phyloP scores from a whole-genome alignment of 1,140 invertebrate species.

The Caerostris darwini region DNA sequence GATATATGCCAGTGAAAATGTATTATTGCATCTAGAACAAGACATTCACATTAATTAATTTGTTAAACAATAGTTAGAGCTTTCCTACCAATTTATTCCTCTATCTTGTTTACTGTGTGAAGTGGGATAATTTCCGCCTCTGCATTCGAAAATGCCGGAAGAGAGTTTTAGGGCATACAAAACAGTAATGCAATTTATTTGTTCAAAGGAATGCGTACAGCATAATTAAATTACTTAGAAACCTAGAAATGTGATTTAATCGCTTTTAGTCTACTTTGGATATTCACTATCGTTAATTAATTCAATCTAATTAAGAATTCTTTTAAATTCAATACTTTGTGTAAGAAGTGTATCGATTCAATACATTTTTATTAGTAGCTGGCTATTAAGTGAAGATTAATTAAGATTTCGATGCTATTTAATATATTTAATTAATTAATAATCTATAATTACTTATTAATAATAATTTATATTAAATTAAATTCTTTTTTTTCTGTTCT shows the following conservation, averaged over 20 bases:
- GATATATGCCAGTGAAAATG: too few relatives aligned
- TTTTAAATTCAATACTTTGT: not conserved
- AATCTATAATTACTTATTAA: too few relatives aligned
- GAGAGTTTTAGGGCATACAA: not conserved
- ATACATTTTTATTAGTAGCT: not conserved
- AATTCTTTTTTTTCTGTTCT: too few relatives aligned
- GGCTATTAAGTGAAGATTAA: not conserved
- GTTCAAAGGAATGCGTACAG: not conserved
- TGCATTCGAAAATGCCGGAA: not conserved
- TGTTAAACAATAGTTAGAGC: too few relatives aligned
- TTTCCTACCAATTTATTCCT: too few relatives aligned
- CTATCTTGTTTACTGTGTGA: too few relatives aligned
- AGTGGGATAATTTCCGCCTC: too few relatives aligned
- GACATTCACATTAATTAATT: too few relatives aligned
- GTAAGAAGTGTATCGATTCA: not conserved
- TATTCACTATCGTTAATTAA: not conserved
- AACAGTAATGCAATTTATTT: not conserved
- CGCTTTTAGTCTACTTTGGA: not conserved
- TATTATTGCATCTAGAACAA: too few relatives aligned
- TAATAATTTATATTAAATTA: too few relatives aligned
- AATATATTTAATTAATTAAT: too few relatives aligned
- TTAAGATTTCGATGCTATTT: not conserved
- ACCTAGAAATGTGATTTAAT: not conserved
- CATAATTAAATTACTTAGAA: not conserved
- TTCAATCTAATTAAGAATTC: not conserved